Conservation (phyloP, 2,888 invertebrate species). For the Tipula lateralis region DNA sequence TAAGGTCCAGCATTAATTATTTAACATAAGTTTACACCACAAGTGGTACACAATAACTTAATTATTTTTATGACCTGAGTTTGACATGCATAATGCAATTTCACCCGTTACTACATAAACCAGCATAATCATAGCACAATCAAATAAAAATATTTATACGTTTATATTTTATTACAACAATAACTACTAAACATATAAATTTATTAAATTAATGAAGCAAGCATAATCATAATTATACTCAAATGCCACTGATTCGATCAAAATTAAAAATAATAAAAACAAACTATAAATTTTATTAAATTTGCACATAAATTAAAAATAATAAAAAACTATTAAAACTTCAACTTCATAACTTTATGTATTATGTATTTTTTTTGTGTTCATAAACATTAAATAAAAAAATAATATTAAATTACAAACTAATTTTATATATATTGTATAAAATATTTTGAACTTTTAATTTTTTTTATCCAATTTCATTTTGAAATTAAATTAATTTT, state of each 20-base stretch:
- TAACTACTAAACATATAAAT: background rate
- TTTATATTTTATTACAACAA: background rate
- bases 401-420: background rate
- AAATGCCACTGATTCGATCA: background rate
- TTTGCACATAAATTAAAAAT: constrained; percentile 4
- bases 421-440: background rate
- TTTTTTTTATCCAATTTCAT: background rate
- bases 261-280: background rate
- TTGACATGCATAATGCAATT: background rate
- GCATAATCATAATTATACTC: background rate
- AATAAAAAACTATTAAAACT: constrained; percentile 4
- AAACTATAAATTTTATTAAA: background rate
- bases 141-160: background rate
- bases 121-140: background rate
- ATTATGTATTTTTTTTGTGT: background rate
- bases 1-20: no score
- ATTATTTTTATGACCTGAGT: background rate
- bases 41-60: no score
- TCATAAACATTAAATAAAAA: background rate
- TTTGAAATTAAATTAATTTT: background rate
- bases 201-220: constrained; percentile 19
- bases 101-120: background rate
- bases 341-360: background rate
- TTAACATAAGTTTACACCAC: no score
- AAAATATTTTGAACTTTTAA: background rate